phyloP scores from a whole-genome alignment of 2,888 invertebrate species.

The Habroteleia sp. region DNA sequence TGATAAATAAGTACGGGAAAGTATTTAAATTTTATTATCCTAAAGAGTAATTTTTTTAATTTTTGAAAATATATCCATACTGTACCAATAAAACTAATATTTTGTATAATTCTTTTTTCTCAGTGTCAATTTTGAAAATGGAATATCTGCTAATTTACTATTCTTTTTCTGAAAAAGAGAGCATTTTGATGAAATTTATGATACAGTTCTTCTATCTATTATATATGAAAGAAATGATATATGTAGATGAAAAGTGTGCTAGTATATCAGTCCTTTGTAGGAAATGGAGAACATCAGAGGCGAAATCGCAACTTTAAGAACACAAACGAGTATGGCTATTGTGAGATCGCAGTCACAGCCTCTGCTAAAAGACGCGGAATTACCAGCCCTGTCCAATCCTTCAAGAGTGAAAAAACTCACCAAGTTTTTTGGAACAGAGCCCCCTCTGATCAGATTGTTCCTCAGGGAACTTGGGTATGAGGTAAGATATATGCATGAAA shows the following conservation, averaged over 20 bases:
- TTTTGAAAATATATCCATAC: too few species aligned
- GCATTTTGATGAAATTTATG: background rate
- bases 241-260: slow-evolving; percentile 57
- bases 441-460: slow-evolving; percentile 93
- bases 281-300: slow-evolving; percentile 93
- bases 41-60: too few species aligned
- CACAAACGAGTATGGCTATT: slow-evolving; percentile 85
- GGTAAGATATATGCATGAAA: slow-evolving; percentile 82
- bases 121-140: too few species aligned
- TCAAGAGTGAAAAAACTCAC: slow-evolving; percentile 93
- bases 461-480: slow-evolving; percentile 95
- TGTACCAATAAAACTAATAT: too few species aligned
- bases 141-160: too few species aligned
- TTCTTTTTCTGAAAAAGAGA: background rate
- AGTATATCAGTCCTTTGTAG: slow-evolving; percentile 79
- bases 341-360: slow-evolving; percentile 86
- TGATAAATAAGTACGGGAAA: too few species aligned
- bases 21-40: too few species aligned
- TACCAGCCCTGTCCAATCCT: slow-evolving; percentile 91
- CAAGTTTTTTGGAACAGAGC: slow-evolving; percentile 96
- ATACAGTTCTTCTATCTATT: slow-evolving; percentile 7
- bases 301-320: slow-evolving; percentile 89
- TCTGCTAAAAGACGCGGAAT: slow-evolving; percentile 83
- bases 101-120: too few species aligned
- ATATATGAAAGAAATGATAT: slow-evolving; percentile 27